A percentile compares a stretch with the other conserved stretches of the same genome.
Conservation (phyloP, 1,140 invertebrate genomes). For the Sycophaga agraensis region DNA sequence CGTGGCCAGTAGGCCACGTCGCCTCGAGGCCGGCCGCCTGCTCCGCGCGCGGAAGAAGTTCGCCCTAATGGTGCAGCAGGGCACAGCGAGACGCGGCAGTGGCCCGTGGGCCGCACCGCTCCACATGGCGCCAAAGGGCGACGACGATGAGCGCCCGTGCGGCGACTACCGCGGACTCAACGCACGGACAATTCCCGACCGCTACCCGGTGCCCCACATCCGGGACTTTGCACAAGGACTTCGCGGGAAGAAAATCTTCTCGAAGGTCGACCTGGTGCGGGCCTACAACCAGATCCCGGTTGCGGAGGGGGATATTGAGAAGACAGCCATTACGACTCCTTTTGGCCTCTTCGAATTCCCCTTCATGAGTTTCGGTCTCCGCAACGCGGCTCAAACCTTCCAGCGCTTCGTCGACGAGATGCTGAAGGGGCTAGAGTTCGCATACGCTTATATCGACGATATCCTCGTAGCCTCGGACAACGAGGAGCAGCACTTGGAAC, state of each 20-base stretch:
- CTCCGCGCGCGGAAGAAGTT: not conserved
- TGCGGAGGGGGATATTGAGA: not conserved
- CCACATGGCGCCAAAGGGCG: conserved; percentile 50
- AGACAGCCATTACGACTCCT: not conserved
- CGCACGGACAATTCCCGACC: conserved; percentile 19
- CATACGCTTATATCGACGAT: conserved; percentile 3
- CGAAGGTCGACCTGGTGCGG: conserved; percentile 46
- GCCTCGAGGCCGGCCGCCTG: not conserved
- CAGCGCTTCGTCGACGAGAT: conserved; percentile 4
- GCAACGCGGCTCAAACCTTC: not conserved
- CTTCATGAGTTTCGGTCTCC: not conserved
- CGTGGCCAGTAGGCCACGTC: not conserved
- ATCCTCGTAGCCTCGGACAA: not conserved
- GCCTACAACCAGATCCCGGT: not conserved
- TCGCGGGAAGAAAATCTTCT: conserved; percentile 46
- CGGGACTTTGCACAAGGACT: conserved; percentile 40
- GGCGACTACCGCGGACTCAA: conserved; percentile 58
- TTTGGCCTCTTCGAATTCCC: not conserved
- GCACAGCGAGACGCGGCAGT: conserved; percentile 34
- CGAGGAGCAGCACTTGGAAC: not conserved
- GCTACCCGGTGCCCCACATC: too few relatives aligned
- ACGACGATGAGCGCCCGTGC: conserved; percentile 49
- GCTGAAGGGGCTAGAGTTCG: not conserved
- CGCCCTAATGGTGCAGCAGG: conserved; percentile 30
- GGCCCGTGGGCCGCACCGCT: conserved; percentile 48